phyloP scores from a whole-genome alignment of 2,888 invertebrate species.

The Eremobia ochroleuca region DNA sequence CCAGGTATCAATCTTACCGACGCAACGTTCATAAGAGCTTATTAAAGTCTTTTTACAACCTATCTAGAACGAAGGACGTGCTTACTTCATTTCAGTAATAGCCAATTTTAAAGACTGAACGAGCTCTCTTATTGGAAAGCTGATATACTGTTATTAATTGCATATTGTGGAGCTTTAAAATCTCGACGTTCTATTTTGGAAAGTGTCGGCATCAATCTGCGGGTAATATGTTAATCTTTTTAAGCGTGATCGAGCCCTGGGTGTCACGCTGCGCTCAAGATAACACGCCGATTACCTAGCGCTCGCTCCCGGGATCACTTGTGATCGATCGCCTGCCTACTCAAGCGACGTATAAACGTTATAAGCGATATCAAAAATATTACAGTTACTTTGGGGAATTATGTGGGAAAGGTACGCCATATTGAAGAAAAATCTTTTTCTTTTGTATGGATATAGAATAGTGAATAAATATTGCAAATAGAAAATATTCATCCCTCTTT shows the following conservation, averaged over 20 bases:
- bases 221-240: slow-evolving; percentile 83
- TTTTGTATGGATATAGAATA: slow-evolving; percentile 9
- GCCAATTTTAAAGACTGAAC: slow-evolving; percentile 79
- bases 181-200: slow-evolving; percentile 69
- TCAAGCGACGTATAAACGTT: slow-evolving; percentile 51
- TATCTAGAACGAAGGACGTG: slow-evolving; percentile 58
- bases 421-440: slow-evolving; percentile 23
- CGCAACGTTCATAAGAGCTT: slow-evolving; percentile 40
- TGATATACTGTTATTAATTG: slow-evolving; percentile 75
- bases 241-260: slow-evolving; percentile 78
- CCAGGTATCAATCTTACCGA: slow-evolving; percentile 14
- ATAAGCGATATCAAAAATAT: slow-evolving; percentile 38
- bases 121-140: slow-evolving; percentile 75
- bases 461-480: slow-evolving; percentile 11
- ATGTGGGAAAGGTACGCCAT: slow-evolving; percentile 2
- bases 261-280: slow-evolving; percentile 75
- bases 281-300: slow-evolving; percentile 75
- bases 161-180: slow-evolving; percentile 71
- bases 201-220: slow-evolving; percentile 75
- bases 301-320: slow-evolving; percentile 60
- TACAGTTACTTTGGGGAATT: slow-evolving; percentile 41
- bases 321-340: slow-evolving; percentile 77
- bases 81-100: slow-evolving; percentile 74
- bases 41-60: slow-evolving; percentile 41
- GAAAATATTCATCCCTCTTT: not conserved